phyloP scores from a whole-genome alignment of 2,797 vertebrate genomes.

The Craterocephalus amniculus region DNA sequence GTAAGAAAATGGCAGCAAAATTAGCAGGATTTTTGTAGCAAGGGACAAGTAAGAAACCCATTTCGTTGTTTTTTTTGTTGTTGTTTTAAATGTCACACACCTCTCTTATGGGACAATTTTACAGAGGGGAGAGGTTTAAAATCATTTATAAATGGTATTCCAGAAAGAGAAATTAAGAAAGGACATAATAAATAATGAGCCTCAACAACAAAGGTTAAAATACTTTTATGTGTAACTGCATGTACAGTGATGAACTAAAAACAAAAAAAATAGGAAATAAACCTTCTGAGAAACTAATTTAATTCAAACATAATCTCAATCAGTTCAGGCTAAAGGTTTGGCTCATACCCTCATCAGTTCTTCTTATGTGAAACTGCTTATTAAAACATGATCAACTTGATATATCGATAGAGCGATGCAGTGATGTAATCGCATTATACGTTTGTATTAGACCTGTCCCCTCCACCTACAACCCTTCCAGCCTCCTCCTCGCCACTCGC shows the following conservation, averaged over 20 bases:
- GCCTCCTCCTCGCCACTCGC: conserved; percentile 7
- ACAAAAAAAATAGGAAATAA: background rate
- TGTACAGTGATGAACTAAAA: background rate
- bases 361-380: background rate
- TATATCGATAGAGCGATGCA: conserved; percentile 19
- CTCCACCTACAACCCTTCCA: conserved; percentile 62
- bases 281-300: background rate
- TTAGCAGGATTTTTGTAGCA: too few relatives aligned
- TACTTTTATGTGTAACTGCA: background rate
- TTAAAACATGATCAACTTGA: background rate
- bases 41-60: too few relatives aligned
- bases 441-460: conserved; percentile 9
- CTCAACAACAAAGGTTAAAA: background rate
- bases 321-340: background rate
- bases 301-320: background rate
- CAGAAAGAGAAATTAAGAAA: too few relatives aligned
- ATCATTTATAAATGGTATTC: too few relatives aligned
- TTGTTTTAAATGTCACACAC: too few relatives aligned
- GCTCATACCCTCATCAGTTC: background rate
- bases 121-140: too few relatives aligned
- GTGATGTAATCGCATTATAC: background rate
- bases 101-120: too few relatives aligned
- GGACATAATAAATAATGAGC: background rate
- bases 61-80: too few relatives aligned
- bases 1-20: too few relatives aligned